phyloP scores from a whole-genome alignment of 1,140 invertebrate genomes.

The Uloborus diversus region DNA sequence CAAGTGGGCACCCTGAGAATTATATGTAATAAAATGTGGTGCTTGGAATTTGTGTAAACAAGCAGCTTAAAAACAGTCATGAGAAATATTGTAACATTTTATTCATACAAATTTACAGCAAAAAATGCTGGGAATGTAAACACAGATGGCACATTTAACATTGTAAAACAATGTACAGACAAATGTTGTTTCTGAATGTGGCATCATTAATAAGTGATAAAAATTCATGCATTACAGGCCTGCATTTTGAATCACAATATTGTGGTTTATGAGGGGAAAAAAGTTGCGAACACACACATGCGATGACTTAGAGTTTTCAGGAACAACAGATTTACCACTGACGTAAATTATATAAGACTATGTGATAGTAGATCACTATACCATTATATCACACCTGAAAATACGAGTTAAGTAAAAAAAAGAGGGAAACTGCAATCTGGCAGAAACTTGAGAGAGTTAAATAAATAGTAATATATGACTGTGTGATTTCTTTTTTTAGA shows the following conservation, averaged over 20 bases:
- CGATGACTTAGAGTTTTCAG: slow-evolving; percentile 48
- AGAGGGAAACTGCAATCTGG: background rate
- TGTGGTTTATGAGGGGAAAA: background rate
- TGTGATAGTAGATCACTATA: too few relatives aligned
- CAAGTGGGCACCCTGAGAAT: too few relatives aligned
- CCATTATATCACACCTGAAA: background rate
- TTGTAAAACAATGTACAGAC: slow-evolving; percentile 14
- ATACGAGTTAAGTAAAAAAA: background rate
- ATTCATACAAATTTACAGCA: slow-evolving; percentile 33
- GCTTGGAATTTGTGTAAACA: too few relatives aligned
- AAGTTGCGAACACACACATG: slow-evolving; percentile 7
- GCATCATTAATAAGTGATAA: slow-evolving; percentile 1
- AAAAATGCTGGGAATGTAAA: slow-evolving; percentile 30
- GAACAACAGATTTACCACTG: slow-evolving; percentile 32
- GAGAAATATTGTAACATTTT: slow-evolving; percentile 28
- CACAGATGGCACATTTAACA: slow-evolving; percentile 48
- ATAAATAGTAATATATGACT: background rate
- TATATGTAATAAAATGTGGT: too few relatives aligned
- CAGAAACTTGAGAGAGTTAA: background rate
- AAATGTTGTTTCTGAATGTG: slow-evolving; percentile 5
- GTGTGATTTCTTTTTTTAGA: background rate
- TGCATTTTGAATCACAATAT: slow-evolving; percentile 31
- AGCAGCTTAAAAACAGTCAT: too few relatives aligned
- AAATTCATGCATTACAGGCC: background rate
- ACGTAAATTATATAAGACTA: background rate